Evolutionary conservation across 2,113 vertebrate species (phyloP).

Genomic region (Alethe castanea): DNA sequence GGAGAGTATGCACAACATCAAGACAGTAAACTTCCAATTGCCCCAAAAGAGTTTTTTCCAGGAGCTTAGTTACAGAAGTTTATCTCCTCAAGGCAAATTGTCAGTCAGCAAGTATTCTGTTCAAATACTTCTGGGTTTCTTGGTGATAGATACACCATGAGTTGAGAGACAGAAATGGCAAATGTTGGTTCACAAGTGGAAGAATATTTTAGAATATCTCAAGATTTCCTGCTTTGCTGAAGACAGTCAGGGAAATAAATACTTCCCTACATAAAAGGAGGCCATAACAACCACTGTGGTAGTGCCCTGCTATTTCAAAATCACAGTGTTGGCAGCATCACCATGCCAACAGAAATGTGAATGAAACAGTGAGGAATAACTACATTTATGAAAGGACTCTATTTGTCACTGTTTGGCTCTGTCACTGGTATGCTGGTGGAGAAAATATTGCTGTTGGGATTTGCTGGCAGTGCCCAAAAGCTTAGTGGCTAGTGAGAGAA

Average conservation of each 20-base stretch:
- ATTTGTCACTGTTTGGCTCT: not conserved
- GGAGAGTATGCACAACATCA: not conserved
- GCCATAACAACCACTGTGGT: not conserved
- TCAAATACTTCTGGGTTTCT: not conserved
- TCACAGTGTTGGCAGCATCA: not conserved
- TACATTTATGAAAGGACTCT: not conserved
- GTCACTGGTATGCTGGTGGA: not conserved
- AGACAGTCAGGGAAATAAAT: not conserved
- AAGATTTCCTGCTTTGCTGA: not conserved
- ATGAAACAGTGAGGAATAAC: not conserved
- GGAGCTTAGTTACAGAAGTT: not conserved
- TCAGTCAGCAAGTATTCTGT: not conserved
- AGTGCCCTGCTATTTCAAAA: not conserved
- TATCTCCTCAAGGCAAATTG: not conserved
- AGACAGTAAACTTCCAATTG: not conserved
- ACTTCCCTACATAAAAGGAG: not conserved
- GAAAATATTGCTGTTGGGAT: not conserved
- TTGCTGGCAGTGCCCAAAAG: not conserved
- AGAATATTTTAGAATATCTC: not conserved
- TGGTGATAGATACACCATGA: not conserved
- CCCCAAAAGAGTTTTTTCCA: not conserved
- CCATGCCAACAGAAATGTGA: not conserved
- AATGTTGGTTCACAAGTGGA: not conserved
- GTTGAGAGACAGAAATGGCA: not conserved
- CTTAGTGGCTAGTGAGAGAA: not conserved